Evolutionary conservation across 2,113 vertebrate genomes (phyloP).

Genomic region (Heterocephalus glaber): DNA sequence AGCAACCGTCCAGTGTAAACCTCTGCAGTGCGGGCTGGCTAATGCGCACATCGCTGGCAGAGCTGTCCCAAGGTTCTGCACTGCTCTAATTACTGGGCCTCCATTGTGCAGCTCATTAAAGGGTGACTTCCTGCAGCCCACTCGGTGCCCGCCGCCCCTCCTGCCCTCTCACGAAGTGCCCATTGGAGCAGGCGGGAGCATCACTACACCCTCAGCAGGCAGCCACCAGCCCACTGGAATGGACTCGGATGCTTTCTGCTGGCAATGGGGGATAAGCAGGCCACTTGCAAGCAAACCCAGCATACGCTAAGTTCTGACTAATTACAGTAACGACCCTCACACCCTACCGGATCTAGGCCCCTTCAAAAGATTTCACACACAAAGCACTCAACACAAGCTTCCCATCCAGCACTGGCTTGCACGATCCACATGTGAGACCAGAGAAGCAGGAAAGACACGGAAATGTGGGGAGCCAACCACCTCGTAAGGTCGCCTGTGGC

Average conservation of each 20-base stretch:
- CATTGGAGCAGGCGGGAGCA: conserved; percentile 59
- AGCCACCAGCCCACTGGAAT: conserved; percentile 5
- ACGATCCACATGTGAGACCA: neutral
- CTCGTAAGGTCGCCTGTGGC: neutral
- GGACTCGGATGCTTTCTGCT: conserved; percentile 46
- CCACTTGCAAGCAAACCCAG: neutral
- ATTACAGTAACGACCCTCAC: neutral
- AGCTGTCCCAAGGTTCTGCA: conserved; percentile 69
- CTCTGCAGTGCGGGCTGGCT: conserved; percentile 79
- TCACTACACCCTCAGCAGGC: conserved; percentile 58
- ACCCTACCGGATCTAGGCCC: neutral
- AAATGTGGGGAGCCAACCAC: neutral
- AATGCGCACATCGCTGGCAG: conserved; percentile 75
- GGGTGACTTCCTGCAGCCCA: conserved; percentile 69
- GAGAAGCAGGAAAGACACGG: neutral
- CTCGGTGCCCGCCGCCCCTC: neutral
- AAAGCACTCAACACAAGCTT: neutral
- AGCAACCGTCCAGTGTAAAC: conserved; percentile 72
- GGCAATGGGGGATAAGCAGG: conserved; percentile 40
- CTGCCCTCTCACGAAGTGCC: conserved; percentile 48
- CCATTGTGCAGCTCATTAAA: conserved; percentile 82
- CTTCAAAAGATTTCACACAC: conserved; percentile 20
- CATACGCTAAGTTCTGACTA: neutral
- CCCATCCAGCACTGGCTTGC: neutral
- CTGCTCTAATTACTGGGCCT: conserved; percentile 82